phyloP scores from a whole-genome alignment of 2,113 vertebrate genomes.

The Colinus virginianus region DNA sequence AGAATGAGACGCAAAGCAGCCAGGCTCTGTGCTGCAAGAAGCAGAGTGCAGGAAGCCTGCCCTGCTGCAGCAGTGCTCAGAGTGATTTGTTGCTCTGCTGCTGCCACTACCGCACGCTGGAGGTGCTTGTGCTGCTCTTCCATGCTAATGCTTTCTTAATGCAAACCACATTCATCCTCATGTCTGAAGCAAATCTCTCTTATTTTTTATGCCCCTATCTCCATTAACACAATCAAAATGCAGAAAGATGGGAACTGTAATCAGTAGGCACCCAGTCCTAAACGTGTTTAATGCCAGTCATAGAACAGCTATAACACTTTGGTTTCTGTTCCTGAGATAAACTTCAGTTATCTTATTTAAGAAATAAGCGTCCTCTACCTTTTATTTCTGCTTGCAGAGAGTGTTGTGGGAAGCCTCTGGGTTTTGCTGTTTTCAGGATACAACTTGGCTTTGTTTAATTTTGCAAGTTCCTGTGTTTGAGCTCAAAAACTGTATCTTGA shows the following conservation, averaged over 20 bases:
- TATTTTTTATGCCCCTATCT: neutral
- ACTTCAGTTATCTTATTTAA: neutral
- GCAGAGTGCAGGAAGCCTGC: neutral
- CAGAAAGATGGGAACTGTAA: neutral
- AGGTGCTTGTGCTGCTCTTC: neutral
- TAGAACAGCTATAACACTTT: neutral
- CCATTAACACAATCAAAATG: neutral
- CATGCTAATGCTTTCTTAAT: neutral
- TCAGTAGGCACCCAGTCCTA: neutral
- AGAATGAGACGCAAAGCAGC: neutral
- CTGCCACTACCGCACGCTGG: neutral
- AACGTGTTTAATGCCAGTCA: fast-evolving
- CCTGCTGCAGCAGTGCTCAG: neutral
- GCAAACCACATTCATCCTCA: neutral
- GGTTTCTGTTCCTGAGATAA: neutral
- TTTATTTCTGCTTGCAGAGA: neutral
- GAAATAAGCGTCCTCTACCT: neutral
- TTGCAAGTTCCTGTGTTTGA: neutral
- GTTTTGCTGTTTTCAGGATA: neutral
- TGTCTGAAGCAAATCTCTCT: neutral
- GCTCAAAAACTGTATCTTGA: neutral
- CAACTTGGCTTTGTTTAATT: neutral
- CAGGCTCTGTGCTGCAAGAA: fast-evolving
- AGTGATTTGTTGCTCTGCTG: neutral
- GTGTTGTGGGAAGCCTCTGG: neutral